These are phyloP conservation scores for Ceyx cyanopectus DNA, from an alignment of 2,113 vertebrate species.

Conservation along the genomic window DNA sequence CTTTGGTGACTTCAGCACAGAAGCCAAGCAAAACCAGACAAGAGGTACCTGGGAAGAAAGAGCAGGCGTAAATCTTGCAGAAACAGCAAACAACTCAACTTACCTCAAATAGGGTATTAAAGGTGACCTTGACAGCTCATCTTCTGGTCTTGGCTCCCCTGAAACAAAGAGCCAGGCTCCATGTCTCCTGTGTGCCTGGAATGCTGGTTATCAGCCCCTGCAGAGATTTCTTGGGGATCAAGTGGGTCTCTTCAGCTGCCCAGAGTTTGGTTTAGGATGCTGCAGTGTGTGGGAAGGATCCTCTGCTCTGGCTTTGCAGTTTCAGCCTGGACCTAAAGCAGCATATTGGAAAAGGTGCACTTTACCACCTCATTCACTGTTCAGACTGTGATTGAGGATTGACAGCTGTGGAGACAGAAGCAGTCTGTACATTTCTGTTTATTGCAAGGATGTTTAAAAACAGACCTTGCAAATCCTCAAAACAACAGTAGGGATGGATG, in stretches of 20 bases:
- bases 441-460: not conserved
- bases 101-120: not conserved
- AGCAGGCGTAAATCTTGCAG: not conserved
- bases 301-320: not conserved
- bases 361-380: not conserved
- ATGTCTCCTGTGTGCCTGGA: not conserved
- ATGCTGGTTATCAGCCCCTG: not conserved
- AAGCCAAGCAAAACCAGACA: not conserved
- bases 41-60: not conserved
- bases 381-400: not conserved
- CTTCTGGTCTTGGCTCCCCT: not conserved
- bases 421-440: not conserved
- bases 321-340: not conserved
- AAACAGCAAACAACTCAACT: not conserved
- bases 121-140: not conserved
- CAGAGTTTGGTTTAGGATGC: not conserved
- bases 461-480: not conserved
- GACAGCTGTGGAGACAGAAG: not conserved
- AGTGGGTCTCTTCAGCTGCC: not conserved
- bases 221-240: not conserved
- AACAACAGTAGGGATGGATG: not conserved
- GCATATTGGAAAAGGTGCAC: not conserved
- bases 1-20: not conserved
- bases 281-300: not conserved
- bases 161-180: not conserved